Base-by-base conservation (phyloP, 2,888 invertebrate genomes). In the Zaprionus obscuricornis region DNA sequence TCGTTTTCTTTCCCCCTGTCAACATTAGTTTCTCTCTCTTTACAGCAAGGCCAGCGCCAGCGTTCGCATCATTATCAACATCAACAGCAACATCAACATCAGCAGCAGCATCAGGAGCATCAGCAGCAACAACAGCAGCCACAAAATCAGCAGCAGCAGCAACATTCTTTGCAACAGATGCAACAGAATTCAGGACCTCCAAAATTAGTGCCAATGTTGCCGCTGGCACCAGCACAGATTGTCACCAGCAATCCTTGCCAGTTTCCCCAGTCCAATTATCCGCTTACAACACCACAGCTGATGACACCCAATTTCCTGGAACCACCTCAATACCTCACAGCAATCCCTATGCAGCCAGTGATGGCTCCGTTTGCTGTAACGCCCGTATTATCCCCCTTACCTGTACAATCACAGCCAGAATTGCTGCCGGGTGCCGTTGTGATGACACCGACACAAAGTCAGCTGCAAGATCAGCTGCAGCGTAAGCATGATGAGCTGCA, bases 401-500 rank as follows among this genome's bases (percentile, higher is more conserved):
- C 87, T 18, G 83, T 87, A 77, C 88, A 56, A 20, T 5, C 42
- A 5, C 74, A 87, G 22, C 17, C 83, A 29, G 89, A 90, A 2
- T 57, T 89, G 62, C 46, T 88, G 29, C 69, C 89, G n/a, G 72
- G 85, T 1, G 73, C 86, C 1, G 90, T 93, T 20, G 91, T 92
- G 16, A 91, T 93, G 89, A 91, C 92, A 10, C 90, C 92, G 0
- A 90, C 92, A 1, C 93, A 93, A 82, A 92, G 91, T 62, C 92
- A 93, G 58, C 87, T 93, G 10, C 94, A 95, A 91, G 94, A 93
- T 78, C 94, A 95, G 90, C 89, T 94, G 60, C 95, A 96, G 85
- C 92, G 94, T 26, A 96, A 96, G 85, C 96, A 97, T 85, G 96
- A 96, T 66, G 95, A 96, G 86, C 90, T 97, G 59, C 96, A 97